Conservation (phyloP, 2,113 vertebrate genomes). For the Erythrolamprus reginae region DNA sequence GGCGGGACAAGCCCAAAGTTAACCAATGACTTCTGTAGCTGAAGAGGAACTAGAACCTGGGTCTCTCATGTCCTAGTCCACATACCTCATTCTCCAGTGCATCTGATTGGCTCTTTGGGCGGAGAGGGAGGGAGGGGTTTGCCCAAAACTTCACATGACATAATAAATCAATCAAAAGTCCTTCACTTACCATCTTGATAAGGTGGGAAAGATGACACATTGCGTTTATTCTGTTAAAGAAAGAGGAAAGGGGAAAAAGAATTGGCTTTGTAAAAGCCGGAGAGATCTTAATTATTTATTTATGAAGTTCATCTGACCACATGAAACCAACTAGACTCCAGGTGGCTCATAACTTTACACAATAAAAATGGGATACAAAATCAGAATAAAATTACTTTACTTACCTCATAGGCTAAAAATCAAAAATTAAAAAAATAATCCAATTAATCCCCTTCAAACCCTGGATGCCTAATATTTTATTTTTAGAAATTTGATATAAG, state of each 20-base stretch:
- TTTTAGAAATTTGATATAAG: neutral
- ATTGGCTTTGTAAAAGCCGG: neutral
- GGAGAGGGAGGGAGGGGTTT: neutral
- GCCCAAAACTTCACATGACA: neutral
- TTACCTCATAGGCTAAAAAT: neutral
- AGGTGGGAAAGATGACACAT: slow-evolving; percentile 55
- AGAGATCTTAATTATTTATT: neutral
- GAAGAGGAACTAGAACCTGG: neutral
- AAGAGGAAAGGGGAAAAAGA: neutral
- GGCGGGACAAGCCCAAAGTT: neutral
- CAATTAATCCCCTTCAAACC: neutral
- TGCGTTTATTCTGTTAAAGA: slow-evolving; percentile 69
- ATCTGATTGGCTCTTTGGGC: neutral
- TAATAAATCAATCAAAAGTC: neutral
- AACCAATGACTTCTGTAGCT: neutral
- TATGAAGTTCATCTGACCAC: neutral
- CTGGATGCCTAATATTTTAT: neutral
- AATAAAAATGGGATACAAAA: neutral
- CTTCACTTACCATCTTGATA: slow-evolving; percentile 82
- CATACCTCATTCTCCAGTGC: neutral
- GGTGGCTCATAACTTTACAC: too few relatives aligned
- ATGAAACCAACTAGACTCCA: neutral
- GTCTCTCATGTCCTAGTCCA: too few relatives aligned
- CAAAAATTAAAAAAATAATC: neutral
- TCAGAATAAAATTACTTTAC: neutral